Evolutionary conservation across 2,888 invertebrate species (phyloP).

Genomic region (Aphrophora alni): DNA sequence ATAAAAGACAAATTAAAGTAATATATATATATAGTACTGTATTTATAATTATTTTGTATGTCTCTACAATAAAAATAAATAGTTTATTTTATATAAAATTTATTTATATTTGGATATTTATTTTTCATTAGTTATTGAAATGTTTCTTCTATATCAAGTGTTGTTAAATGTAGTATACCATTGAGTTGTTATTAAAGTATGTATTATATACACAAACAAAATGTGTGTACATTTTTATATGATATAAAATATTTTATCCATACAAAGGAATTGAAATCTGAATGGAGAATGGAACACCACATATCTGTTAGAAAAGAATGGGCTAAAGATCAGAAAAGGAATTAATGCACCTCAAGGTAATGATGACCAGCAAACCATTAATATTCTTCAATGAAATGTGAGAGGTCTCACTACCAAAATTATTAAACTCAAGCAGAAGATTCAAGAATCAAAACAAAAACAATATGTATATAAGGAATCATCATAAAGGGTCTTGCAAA

Average conservation of each 20-base stretch:
- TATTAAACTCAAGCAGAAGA: no score
- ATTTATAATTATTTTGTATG: background rate
- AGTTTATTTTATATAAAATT: background rate
- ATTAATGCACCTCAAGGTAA: no score
- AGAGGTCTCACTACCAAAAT: no score
- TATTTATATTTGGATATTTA: background rate
- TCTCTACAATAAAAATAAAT: background rate
- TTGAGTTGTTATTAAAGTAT: slow-evolving; percentile 39
- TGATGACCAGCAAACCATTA: no score
- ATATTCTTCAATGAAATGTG: no score
- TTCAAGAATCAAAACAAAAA: no score
- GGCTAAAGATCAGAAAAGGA: no score
- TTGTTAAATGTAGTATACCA: background rate
- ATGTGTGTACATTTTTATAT: background rate
- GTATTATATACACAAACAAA: slow-evolving; percentile 41
- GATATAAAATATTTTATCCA: background rate
- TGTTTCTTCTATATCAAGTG: background rate
- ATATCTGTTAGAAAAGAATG: no score
- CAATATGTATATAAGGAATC: no score
- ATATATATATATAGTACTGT: background rate
- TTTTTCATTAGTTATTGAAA: background rate
- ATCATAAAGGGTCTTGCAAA: no score
- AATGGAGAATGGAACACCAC: no score
- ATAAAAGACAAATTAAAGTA: background rate
- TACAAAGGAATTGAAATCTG: no score